Evolutionary conservation across 1,140 invertebrate species (phyloP), one percentile per base, ranked within the genome.

Genomic region (Nomia melanderi): DNA sequence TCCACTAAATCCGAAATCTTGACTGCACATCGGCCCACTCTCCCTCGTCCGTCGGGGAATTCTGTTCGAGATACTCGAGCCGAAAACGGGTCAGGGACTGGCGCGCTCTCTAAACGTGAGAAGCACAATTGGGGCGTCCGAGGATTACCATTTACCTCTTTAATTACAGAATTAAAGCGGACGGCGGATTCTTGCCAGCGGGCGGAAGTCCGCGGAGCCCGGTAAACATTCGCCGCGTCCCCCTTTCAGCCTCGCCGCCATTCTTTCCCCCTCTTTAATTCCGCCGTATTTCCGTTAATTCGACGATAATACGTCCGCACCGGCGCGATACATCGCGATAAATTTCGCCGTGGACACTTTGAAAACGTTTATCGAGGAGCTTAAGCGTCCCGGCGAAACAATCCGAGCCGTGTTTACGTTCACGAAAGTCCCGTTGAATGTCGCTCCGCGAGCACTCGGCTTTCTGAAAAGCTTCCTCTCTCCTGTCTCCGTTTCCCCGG

Each of bases 141-240:
- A 69, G 65, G 65, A 76, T 76, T 76, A 69, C 73, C 73, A 76
- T 69, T 76, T 76, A 76, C 73, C 73, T 59, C 73, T 76, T 76
- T 76, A 76, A 76, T 69, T 69, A 76, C 73, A 60, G 73, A 69
- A 76, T 69, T 76, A 76, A 76, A 76, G 73, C 39, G 25, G 73
- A 76, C 36, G 54, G 65, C 12, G 33, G n/a, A 69, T 59, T 67
- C 64, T 69, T 75, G 36, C 71, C 11, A 17, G 14, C 33, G 8
- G 20, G 12, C 20, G n/a, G 11, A 39, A 4, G 33, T 47, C 73
- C 7, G 6, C 29, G 47, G 59, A 31, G 20, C 7, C 8, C 2
- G 11, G 59, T 25, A 39, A 62, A 62, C 33, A 62, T 62, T 39
- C 9, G 12, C 20, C 17, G 8, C 1, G 9, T 31, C 31, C 20